Base-by-base conservation (phyloP, 2,113 vertebrate species). In the Clupea harengus region DNA sequence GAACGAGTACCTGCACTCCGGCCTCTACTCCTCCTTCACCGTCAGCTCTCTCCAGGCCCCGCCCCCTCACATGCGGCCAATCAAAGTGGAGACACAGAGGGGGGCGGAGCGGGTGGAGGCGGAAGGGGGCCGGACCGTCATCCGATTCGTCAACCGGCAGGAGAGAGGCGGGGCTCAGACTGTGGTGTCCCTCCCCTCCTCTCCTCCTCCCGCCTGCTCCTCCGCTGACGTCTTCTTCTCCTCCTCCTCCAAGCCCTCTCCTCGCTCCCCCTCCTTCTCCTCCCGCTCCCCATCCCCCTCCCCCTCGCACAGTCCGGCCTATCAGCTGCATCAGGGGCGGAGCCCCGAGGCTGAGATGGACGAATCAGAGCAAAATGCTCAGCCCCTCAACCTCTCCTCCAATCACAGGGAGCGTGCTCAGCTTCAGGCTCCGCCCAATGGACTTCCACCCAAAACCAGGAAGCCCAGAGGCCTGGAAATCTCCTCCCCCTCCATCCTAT, bases 381-480 rank as follows among this genome's bases (percentile, higher is more conserved):
- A 97, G 93, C 97, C 96, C 89, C 94, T 97, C 91, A 97, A 97
- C 93, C 96, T 97, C 89, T 97, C 97, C 4, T 94, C 96, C 2
- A 94, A 96, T 91, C 96, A 95, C 92, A 96, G 96, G 93, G 91
- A 94, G 90, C 96, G 96, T 92, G 94, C 95, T 88, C 95, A 84
- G 60, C 60, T 50, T 45, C 83, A 85, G 49, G 84, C 94, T n/a
- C 85, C 84, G 49, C 84, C 83, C 22, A 90, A 89, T 57, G 95
- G 93, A 92, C 95, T 96, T 85, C 97, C 95, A 86, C 95, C 96
- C 88, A 97, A 97, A 92, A 94, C 95, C 91, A 96, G 97, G 92
- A 97, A 97, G 90, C 97, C 97, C 93, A 97, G 96, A 96, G 95
- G 96, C 88, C 92, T 97, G 92, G 96, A 97, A 91, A 97, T 97